Evolutionary conservation across 2,888 invertebrate genomes (phyloP), one percentile per base, ranked within the genome.

Genomic region (Pseudanteris insignis): DNA sequence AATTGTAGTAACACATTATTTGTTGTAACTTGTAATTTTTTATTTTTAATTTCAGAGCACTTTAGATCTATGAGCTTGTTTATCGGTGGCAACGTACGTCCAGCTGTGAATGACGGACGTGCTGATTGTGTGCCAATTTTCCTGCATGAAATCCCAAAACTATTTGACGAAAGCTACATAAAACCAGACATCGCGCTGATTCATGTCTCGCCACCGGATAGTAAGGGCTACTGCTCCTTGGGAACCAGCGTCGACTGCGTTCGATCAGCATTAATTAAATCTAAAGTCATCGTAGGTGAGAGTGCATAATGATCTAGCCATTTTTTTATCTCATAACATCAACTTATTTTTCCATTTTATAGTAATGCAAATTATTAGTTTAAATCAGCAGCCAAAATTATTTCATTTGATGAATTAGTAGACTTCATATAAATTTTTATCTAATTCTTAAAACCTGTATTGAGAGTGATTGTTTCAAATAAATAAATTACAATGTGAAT

Each of bases 111-210:
- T 36, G 83, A 82, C 9, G 87, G 87, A 1, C 75, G 84, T 26
- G 86, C 84, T 0, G 87, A 88, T 67, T 83, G 80, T 64, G 82
- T 85, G 24, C 87, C 87, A 1, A 83, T 86, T 51, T 88, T 87
- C 71, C 80, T 87, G 6, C 82, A 83, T 53, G 87, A 88, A 69
- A 85, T 85, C 28, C 87, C 87, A 1, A 76, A 81, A 9, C 74
- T 88, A 7, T 88, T 88, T 73, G 81, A 84, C 34, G 74, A 82
- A 2, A 82, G 83, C 30, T 82, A 84, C 25, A 75, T 86, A 15
- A 73, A 82, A 40, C 82, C 86, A 0, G 86, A 88, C 70, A 83
- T 86, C 1, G 84, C 81, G 1, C 66, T 84, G 9, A 80, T 84
- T 8, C 81, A 83, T 58, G 79, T 85, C 0, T 83, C 83, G 6